Conservation (phyloP, 2,797 vertebrate genomes). For the Buphagus erythrorhynchus region DNA sequence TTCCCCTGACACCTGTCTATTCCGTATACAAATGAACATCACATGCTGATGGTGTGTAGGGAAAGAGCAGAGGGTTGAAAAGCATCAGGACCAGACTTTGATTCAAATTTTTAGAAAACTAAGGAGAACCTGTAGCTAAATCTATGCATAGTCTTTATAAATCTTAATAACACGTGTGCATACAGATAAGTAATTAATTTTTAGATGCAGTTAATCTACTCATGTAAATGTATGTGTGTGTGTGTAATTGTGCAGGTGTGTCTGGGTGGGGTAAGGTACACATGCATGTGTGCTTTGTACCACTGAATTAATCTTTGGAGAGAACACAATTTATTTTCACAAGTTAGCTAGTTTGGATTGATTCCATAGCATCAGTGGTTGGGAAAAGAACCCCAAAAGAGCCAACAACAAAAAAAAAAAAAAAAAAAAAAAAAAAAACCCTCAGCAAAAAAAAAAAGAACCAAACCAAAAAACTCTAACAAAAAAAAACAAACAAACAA, state of each 20-base stretch:
- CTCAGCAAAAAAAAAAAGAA: not conserved
- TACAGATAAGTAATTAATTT: slow-evolving; percentile 61
- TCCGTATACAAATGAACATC: not conserved
- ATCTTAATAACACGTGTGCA: slow-evolving; percentile 44
- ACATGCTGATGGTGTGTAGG: not conserved
- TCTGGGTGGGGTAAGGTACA: not conserved
- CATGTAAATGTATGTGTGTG: slow-evolving; percentile 21
- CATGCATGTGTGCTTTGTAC: not conserved
- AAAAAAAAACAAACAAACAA: not conserved
- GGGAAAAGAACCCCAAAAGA: not conserved
- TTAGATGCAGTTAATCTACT: slow-evolving; percentile 51
- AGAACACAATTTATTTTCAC: not conserved
- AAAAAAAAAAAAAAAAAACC: too few relatives aligned
- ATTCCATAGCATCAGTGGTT: not conserved
- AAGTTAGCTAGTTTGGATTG: not conserved
- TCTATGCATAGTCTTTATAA: not conserved
- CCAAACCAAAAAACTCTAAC: accelerated
- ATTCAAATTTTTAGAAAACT: not conserved
- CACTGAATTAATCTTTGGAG: not conserved
- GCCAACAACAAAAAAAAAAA: not conserved
- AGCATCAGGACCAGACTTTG: not conserved
- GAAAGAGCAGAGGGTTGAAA: not conserved
- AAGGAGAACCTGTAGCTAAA: slow-evolving; percentile 13
- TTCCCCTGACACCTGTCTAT: not conserved
- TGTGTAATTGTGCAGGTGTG: slow-evolving; percentile 45